Base-by-base conservation (phyloP, 2,113 vertebrate genomes). In the Mastomys natalensis region DNA sequence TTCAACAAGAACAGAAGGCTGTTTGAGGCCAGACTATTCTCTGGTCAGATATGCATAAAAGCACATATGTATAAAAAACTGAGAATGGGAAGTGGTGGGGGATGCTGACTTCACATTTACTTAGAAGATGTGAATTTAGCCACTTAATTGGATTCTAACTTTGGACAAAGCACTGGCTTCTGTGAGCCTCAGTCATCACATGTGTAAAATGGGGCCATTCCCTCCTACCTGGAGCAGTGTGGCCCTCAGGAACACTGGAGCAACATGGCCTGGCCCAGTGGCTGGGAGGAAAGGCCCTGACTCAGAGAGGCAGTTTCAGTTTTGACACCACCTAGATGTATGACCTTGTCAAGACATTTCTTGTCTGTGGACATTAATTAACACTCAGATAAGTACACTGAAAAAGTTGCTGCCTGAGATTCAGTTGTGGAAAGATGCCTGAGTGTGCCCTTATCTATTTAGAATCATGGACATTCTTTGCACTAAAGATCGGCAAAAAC, bases 401-500 rank as follows among this genome's bases (percentile, higher is more conserved):
- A 88, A 90, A 70, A 93, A 60, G 55, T 70, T 80, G 55, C 62
- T 10, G 1, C 53, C 68, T 53, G 84, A 91, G 74, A n/a, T 55
- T 84, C 55, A 78, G 48, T 5, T 88, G 17, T 94, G 87, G 81
- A 37, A 90, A 89, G 55, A 77, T 72, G 43, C 31, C 72, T 53
- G 68, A 21, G 16, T n/a, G 22, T 9, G 58, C 73, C 58, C 37
- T 95, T 48, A 78, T 26, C 53, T 89, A 64, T 37, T 62, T 94
- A 62, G n/a, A 92, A 68, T 76, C 78, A 48, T 64, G 64, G 72
- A 72, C 94, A 40, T 40, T 45, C 72, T 87, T 84, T 93, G 66
- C 29, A 73, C 1, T 68, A 85, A 94, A 22, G 29, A 45, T 40
- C 37, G 40, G 6, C 7, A 73, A 88, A 93, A 90, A 88, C 34